phyloP scores from a whole-genome alignment of 2,888 invertebrate species.

The Drosophila nr. perissopoda region DNA sequence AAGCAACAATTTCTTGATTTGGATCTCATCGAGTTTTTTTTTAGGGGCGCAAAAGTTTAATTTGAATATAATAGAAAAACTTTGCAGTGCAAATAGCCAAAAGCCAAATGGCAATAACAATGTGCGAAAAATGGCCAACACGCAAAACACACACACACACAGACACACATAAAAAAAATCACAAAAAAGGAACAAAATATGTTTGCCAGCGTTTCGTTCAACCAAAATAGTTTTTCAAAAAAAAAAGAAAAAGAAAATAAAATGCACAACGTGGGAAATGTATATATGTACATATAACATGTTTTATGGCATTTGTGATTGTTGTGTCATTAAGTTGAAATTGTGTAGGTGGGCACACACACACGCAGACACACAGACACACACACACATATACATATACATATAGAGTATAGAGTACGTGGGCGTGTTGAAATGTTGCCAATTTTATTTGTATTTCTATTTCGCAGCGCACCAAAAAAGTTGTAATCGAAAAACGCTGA shows the following conservation, averaged over 20 bases:
- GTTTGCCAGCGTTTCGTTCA: conserved; percentile 37
- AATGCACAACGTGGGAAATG: conserved; percentile 3
- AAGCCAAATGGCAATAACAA: conserved; percentile 62
- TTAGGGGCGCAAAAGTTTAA: conserved; percentile 65
- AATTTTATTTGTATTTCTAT: conserved; percentile 71
- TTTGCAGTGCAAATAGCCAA: conserved; percentile 59
- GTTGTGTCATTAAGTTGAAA: conserved; percentile 82
- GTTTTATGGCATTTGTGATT: conserved; percentile 80
- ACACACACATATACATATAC: conserved; percentile 9
- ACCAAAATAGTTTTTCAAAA: conserved; percentile 55
- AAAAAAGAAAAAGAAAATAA: conserved; percentile 25
- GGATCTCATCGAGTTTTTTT: conserved; percentile 8
- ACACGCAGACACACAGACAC: conserved; percentile 39
- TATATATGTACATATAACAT: conserved; percentile 55
- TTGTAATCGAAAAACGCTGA: conserved; percentile 77
- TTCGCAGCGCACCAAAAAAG: conserved; percentile 59
- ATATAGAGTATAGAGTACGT: conserved; percentile 4
- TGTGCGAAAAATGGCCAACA: conserved; percentile 38
- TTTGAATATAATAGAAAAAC: conserved; percentile 82
- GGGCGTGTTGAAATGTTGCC: conserved; percentile 62
- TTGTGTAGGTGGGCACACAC: conserved; percentile 74
- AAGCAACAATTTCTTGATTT: conserved; percentile 64
- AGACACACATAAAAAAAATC: conserved; percentile 30
- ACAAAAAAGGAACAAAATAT: not conserved
- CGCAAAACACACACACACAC: conserved; percentile 14